phyloP scores from a whole-genome alignment of 2,797 vertebrate genomes.

The Calcarius lapponicus region DNA sequence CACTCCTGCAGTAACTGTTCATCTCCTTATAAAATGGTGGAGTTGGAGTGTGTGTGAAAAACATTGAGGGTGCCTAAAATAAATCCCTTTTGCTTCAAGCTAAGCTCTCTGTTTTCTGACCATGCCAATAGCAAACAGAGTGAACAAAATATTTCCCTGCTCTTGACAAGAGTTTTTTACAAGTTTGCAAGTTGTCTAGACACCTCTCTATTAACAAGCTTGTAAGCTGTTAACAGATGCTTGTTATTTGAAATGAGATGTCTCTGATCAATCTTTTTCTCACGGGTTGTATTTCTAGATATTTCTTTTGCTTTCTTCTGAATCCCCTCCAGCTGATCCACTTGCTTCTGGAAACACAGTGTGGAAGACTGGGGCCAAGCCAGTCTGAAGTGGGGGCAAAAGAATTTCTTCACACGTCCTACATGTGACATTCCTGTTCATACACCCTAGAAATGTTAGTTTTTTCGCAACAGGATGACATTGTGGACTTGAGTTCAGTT shows the following conservation, averaged over 20 bases:
- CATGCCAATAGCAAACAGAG: neutral
- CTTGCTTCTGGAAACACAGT: neutral
- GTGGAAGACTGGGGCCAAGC: neutral
- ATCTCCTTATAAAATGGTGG: neutral
- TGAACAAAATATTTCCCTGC: neutral
- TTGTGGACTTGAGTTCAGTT: constrained; percentile 48
- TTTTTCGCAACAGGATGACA: constrained; percentile 63
- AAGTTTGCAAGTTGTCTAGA: neutral
- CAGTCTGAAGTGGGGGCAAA: neutral
- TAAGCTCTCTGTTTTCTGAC: neutral
- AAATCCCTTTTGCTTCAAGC: neutral
- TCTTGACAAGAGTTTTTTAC: neutral
- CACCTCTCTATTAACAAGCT: neutral
- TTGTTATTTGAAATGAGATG: neutral
- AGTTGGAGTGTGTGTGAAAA: neutral
- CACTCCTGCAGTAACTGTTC: neutral
- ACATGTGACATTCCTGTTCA: constrained; percentile 28
- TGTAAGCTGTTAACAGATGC: neutral
- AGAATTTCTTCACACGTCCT: constrained; percentile 21
- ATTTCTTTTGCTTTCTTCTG: constrained; percentile 38
- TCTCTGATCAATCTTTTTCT: neutral
- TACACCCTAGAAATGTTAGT: constrained; percentile 43
- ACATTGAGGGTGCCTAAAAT: neutral
- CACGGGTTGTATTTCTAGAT: neutral
- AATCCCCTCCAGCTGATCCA: neutral